Evolutionary conservation across 2,797 vertebrate genomes (phyloP), one percentile per base, ranked within the genome.

Genomic region (Sebastes miniatus): DNA sequence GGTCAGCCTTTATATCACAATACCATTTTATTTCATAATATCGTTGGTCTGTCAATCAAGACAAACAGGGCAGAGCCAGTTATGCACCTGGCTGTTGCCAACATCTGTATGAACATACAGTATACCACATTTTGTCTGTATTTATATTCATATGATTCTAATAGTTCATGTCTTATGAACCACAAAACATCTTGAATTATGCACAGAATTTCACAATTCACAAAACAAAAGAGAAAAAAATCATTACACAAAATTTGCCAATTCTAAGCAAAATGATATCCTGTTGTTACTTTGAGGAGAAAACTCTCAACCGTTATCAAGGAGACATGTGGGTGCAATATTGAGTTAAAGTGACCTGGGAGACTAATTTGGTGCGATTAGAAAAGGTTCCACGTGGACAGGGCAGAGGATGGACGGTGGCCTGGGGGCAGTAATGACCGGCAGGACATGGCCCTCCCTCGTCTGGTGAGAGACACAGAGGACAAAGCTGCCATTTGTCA

Each of bases 381-480:
- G 95, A 96, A 83, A 97, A 97, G 47, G 96, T 97, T 66, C 97
- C 97, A 34, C 65, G 89, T 50, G 96, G 96, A 89, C 97, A 98
- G 4, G 96, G 95, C 39, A 92, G 91, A 56, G 97, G 97, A 66
- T 91, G 64, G 43, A 91, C 43, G 1, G 96, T 95, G 75, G 95
- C 96, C 69, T 12, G 72, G 27, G 96, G 95, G 87, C 97, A 98
- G 88, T 96, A 97, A 92, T 97, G 94, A 77, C 97, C 97, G 0
- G 69, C 77, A 78, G 97, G 97, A 94, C 97, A 98, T 3, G 95
- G 95, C 6, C 97, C 97, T 81, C 96, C 96, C 2, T 88, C 83
- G 43, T 89, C 96, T 97, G 90, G 20, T 59, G 66, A 87, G 61
- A 85, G 74, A 90, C 43, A 90, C 43, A 83, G 43, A 73, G 8